phyloP scores from a whole-genome alignment of 2,113 vertebrate species.

The Apus apus region DNA sequence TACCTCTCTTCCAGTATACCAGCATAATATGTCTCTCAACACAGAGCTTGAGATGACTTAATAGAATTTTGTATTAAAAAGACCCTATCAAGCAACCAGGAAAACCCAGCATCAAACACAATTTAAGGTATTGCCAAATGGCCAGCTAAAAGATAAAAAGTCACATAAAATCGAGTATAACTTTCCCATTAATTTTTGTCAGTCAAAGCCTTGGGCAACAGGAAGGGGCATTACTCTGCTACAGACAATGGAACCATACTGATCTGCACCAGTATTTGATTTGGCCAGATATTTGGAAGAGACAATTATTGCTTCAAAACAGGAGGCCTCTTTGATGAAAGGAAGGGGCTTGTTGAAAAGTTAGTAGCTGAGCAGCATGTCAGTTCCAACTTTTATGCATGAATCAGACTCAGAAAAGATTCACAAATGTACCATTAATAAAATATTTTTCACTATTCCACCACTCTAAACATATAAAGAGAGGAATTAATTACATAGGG shows the following conservation, averaged over 20 bases:
- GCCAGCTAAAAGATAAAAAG: not conserved
- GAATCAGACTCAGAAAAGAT: not conserved
- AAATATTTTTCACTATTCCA: not conserved
- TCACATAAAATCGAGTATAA: not conserved
- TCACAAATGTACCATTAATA: not conserved
- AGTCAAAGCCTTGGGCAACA: not conserved
- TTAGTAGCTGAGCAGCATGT: not conserved
- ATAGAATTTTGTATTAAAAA: not conserved
- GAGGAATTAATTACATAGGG: not conserved
- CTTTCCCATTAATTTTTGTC: not conserved
- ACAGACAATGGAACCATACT: not conserved
- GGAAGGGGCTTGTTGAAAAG: not conserved
- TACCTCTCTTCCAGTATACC: not conserved
- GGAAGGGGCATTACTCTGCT: not conserved
- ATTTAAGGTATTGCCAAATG: not conserved
- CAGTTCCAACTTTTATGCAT: not conserved
- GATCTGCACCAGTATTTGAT: not conserved
- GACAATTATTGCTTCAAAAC: not conserved
- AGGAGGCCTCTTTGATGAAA: not conserved
- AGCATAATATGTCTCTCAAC: not conserved
- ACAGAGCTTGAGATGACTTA: not conserved
- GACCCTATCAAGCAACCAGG: not conserved
- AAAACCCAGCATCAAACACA: not conserved
- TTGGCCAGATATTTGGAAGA: not conserved
- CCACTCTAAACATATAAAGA: not conserved